Conservation (phyloP, 2,797 vertebrate genomes). For the Manis javanica region DNA sequence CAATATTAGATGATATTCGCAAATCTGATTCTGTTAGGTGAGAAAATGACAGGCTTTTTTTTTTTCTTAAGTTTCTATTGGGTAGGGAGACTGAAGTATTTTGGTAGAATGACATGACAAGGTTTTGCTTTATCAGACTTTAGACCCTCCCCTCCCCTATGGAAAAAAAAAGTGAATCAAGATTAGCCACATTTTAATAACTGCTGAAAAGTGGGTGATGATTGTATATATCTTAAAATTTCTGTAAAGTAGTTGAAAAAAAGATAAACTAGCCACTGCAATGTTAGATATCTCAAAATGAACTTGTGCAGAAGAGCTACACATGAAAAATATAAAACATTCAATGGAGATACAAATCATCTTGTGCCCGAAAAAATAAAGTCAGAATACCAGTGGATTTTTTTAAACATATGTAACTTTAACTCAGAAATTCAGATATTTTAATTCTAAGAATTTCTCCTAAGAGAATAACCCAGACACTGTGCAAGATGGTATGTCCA, state of each 20-base stretch:
- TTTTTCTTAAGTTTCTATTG: neutral
- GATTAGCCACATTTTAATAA: slow-evolving; percentile 20
- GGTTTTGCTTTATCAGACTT: neutral
- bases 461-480: slow-evolving; percentile 30
- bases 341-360: neutral
- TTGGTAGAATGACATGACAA: neutral
- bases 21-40: neutral
- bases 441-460: neutral
- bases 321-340: neutral
- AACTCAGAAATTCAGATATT: slow-evolving; percentile 2
- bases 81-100: neutral
- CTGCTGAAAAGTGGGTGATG: neutral
- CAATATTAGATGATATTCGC: neutral
- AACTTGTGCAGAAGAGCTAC: neutral
- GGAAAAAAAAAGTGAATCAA: neutral
- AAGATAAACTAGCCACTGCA: neutral
- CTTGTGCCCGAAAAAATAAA: neutral
- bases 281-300: neutral
- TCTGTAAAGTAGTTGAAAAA: neutral
- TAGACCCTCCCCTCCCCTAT: neutral
- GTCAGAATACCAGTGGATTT: neutral
- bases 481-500: neutral
- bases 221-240: neutral
- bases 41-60: neutral
- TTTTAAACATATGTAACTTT: neutral